Base-by-base conservation (phyloP, 2,113 vertebrate genomes). In the Aythya baeri region DNA sequence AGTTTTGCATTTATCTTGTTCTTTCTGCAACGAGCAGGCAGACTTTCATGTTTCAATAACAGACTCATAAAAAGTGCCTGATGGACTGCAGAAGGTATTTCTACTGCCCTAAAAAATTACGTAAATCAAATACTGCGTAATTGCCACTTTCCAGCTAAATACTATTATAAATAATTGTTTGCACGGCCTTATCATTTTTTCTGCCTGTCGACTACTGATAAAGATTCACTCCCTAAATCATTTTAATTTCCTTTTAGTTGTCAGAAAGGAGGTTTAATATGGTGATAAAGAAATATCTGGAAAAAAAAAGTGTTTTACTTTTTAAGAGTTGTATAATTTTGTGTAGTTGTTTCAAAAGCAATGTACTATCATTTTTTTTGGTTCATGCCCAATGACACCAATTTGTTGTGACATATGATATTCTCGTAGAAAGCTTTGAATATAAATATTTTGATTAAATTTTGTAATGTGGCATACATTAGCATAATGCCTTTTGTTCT, bases 81-180 rank as follows among this genome's bases (percentile, higher is more conserved):
- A 91, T 81, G 88, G 93, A 79, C 89, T 94, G 84, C 73, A 95
- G 62, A 96, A 96, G 63, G 85, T 91, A 91, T 94, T 95, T 91
- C 88, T 46, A 31, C 77, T 95, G 78, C 77, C 84, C 83, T 79
- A 79, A 76, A 97, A 97, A 97, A 91, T 52, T 84, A 77, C 65
- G 96, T 94, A 97, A 97, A 97, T 97, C 87, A 98, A 97, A 97
- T 54, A 63, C 81, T 77, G 91, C 97, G 88, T 7, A 18, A 96
- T 59, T 96, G 83, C 86, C 80, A 95, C 91, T 94, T 97, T 95
- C 84, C 92, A 97, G 95, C 93, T 98, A 98, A 97, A 97, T 96
- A 93, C 93, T 96, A 76, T 97, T 97, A 97, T 94, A 98, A 98
- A 97, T 97, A 97, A 97, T 88, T 96, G 89, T 97, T 97, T 97